Percentiles rank a stretch among this genome's conserved stretches.
Evolutionary conservation across 2,113 vertebrate species (phyloP).

Genomic region (Pan paniscus): DNA sequence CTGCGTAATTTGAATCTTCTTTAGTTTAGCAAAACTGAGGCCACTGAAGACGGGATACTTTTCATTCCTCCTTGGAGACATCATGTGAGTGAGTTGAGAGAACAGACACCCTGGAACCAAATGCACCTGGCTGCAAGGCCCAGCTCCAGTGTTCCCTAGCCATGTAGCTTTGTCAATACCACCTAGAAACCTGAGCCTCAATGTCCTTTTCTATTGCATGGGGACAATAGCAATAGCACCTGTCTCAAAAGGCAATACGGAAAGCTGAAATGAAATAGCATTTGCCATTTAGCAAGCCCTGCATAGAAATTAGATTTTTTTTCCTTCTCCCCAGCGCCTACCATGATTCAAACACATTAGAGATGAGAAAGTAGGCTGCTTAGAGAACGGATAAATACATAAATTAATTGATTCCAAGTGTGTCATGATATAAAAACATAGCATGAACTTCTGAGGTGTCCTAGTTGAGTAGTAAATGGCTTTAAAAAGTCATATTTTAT

Average conservation of each 20-base stretch:
- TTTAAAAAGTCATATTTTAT: background rate
- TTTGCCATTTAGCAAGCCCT: background rate
- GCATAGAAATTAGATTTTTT: background rate
- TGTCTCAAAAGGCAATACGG: background rate
- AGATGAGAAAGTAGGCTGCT: background rate
- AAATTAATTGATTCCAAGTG: background rate
- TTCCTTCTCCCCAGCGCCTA: background rate
- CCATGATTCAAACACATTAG: no score
- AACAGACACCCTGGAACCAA: background rate
- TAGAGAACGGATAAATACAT: background rate
- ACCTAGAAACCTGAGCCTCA: background rate
- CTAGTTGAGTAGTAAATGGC: slow-evolving; percentile 23
- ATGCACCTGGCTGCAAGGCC: background rate
- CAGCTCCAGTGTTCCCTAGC: background rate
- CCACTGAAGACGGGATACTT: background rate
- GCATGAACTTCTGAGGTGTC: background rate
- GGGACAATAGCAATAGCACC: background rate
- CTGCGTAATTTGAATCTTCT: background rate
- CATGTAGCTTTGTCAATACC: background rate
- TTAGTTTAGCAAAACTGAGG: background rate
- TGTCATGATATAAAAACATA: background rate
- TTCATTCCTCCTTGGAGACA: background rate
- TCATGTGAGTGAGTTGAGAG: background rate
- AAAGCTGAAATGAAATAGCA: background rate
- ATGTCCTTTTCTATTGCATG: background rate